Percentiles rank a stretch among this genome's conserved stretches.
Evolutionary conservation across 2,888 invertebrate genomes (phyloP).

Genomic region (Odontothrips loti): DNA sequence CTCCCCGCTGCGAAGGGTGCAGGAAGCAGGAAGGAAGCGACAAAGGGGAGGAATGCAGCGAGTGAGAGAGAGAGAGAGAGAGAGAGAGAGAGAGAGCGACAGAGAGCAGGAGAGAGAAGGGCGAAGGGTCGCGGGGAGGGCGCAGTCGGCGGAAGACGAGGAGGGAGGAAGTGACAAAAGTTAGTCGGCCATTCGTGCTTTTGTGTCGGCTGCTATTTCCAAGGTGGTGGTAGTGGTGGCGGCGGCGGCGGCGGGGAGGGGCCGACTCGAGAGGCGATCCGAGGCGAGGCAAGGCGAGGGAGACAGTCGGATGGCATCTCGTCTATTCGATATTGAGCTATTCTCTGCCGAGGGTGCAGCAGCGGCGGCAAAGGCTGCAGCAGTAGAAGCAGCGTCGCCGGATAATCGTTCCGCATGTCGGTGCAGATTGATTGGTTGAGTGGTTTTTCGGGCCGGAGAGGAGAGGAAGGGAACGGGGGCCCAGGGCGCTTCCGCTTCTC

Average conservation of each 20-base stretch:
- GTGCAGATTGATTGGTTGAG: constrained; percentile 9
- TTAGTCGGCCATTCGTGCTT: constrained; percentile 21
- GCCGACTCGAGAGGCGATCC: background rate
- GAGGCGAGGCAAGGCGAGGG: background rate
- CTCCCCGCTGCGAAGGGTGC: background rate
- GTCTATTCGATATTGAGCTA: constrained; percentile 13
- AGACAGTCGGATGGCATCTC: constrained; percentile 4
- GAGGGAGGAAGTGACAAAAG: constrained; percentile 20
- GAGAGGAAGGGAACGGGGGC: background rate
- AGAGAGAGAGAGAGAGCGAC: background rate
- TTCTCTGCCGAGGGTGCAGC: background rate
- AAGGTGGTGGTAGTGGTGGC: background rate
- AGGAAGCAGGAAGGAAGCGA: constrained; percentile 1
- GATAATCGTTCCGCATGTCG: constrained; percentile 12
- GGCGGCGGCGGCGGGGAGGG: background rate
- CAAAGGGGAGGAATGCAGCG: background rate
- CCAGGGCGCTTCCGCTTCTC: background rate
- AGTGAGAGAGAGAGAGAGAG: background rate
- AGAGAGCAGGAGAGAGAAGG: background rate
- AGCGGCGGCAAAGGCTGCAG: background rate
- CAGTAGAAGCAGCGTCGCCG: background rate
- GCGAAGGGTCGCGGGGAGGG: background rate
- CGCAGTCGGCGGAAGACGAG: background rate
- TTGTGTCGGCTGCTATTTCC: background rate
- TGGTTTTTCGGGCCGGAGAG: background rate